These are phyloP conservation scores for Drosophila dives DNA, from an alignment of 2,888 invertebrate genomes.

Conservation along the genomic window DNA sequence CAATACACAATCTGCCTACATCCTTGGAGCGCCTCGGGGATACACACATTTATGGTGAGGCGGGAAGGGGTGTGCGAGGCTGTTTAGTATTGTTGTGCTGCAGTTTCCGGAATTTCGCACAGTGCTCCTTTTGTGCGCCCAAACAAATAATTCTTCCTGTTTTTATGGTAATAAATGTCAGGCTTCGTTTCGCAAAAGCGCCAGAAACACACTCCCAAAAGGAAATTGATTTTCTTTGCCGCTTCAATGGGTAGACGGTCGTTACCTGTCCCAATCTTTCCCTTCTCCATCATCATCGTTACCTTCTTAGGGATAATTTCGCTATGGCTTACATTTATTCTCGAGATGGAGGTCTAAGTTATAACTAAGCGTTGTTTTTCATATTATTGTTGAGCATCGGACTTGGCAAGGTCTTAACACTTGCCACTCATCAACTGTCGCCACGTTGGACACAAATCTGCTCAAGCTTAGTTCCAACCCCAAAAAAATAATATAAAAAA, in stretches of 20 bases:
- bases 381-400: conserved; percentile 34
- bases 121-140: conserved; percentile 41
- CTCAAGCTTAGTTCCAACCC: conserved; percentile 28
- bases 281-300: neutral
- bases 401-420: conserved; percentile 23
- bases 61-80: conserved; percentile 2
- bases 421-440: conserved; percentile 53
- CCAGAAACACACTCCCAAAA: conserved; percentile 45
- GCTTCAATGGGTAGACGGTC: conserved; percentile 49
- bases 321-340: conserved; percentile 50
- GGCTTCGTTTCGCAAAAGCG: conserved; percentile 52
- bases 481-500: neutral
- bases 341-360: conserved; percentile 13
- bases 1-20: conserved; percentile 40
- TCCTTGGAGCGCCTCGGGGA: conserved; percentile 12
- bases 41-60: neutral
- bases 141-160: conserved; percentile 64
- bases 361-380: conserved; percentile 43
- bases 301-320: conserved; percentile 14
- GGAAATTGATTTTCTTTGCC: conserved; percentile 75
- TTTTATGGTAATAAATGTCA: conserved; percentile 79
- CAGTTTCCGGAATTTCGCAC: conserved; percentile 61
- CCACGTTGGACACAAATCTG: conserved; percentile 44
- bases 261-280: neutral
- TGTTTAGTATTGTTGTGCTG: conserved; percentile 61